Base-by-base conservation (phyloP, 2,888 invertebrate species). In the Nematopogon swammerdamellus region DNA sequence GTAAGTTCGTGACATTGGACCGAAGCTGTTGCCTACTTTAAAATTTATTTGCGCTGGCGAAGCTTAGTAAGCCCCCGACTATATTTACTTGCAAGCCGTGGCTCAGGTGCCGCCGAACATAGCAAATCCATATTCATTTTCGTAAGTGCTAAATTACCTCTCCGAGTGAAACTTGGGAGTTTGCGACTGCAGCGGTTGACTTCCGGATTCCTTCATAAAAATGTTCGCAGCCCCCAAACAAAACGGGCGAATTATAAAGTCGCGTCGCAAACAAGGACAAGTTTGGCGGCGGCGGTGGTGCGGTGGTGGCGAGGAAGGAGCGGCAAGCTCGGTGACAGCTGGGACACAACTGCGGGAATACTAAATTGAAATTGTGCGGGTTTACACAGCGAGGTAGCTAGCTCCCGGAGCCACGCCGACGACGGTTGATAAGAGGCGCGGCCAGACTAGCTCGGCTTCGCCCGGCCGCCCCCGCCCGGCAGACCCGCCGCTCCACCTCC, bases 71-170 rank as follows among this genome's bases (percentile, higher is more conserved):
- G 11, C 36, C n/a, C 14, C 36, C 11, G 36, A 25, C 25, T 25
- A 25, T 25, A 25, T 25, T 25, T 36, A 14, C 11, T 14, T 36
- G 36, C n/a, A 8, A 4, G 36, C 4, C n/a, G 11, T 11, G 47
- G 49, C 44, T 42, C 54, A 55, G 54, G 54, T 55, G 54, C 45
- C 48, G 50, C 36, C 18, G 45, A 53, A 55, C 49, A 51, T 52
- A 46, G 19, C 36, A 44, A 43, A 55, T 55, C 52, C 54, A 55
- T 55, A 55, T 55, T 55, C 54, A 54, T 54, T 52, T 46, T 50
- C 36, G 11, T 36, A 36, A 36, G 36, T 36, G 36, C 36, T 36
- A 36, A 36, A 36, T 36, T 36, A 14, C 36, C 11, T 36, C 36
- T 4, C 11, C 25, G 10, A 4, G 25, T 10, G 25, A 36, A 36